Conservation (phyloP, 92 coral and sea anemone species). For the Palythoa grandiflora region DNA sequence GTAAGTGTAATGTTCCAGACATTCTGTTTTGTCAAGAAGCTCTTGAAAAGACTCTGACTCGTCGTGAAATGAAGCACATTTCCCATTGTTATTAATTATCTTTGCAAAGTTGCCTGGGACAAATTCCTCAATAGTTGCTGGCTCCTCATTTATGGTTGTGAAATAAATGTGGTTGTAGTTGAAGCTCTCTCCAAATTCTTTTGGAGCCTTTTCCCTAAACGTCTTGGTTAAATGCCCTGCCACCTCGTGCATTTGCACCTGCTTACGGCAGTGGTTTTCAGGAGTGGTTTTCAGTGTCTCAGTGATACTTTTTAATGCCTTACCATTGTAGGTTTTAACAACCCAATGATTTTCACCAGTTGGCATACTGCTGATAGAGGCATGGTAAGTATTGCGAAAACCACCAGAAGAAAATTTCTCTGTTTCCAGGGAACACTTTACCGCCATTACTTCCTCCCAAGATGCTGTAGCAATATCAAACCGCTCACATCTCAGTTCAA, state of each 20-base stretch:
- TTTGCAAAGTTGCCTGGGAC: slow-evolving; percentile 69
- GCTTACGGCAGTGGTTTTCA: slow-evolving; percentile 30
- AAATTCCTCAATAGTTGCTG: slow-evolving; percentile 68
- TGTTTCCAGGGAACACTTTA: slow-evolving; percentile 33
- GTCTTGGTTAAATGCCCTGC: background rate
- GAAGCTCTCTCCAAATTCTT: slow-evolving; percentile 11
- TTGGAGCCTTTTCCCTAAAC: background rate
- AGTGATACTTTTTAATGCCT: background rate
- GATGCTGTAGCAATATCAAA: background rate
- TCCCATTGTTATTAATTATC: slow-evolving; percentile 66
- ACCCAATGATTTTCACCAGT: slow-evolving; percentile 49
- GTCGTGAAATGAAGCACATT: slow-evolving; percentile 44
- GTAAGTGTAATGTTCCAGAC: slow-evolving; percentile 66
- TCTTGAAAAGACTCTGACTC: slow-evolving; percentile 50
- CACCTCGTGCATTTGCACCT: slow-evolving; percentile 50
- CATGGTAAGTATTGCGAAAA: slow-evolving; percentile 45
- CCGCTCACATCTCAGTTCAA: background rate
- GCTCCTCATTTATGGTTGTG: slow-evolving; percentile 67
- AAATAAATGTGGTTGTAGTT: slow-evolving; percentile 51
- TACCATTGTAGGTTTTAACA: slow-evolving; percentile 44
- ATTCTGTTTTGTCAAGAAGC: slow-evolving; percentile 61
- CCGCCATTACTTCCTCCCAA: background rate
- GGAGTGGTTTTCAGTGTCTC: slow-evolving; percentile 31
- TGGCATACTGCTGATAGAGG: background rate
- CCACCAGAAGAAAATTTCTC: slow-evolving; percentile 62